phyloP scores from a whole-genome alignment of 2,113 vertebrate genomes.

The Muntiacus muntjak region DNA sequence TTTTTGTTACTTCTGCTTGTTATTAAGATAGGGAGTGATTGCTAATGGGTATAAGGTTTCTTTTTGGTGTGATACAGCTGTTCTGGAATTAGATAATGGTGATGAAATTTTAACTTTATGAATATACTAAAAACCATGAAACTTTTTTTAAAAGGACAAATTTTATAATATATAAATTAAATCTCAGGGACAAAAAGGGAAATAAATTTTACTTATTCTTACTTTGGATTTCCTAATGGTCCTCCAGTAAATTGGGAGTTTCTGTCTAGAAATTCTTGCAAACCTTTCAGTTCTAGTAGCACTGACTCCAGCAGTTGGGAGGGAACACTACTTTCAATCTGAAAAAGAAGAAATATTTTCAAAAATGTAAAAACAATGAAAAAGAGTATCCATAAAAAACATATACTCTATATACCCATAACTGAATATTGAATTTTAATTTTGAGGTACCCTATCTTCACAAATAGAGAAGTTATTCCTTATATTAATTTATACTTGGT shows the following conservation, averaged over 20 bases:
- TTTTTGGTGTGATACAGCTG: background rate
- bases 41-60: background rate
- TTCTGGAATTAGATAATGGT: background rate
- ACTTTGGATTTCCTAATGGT: slow-evolving; percentile 91
- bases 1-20: background rate
- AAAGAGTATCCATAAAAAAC: background rate
- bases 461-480: background rate
- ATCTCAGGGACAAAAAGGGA: background rate
- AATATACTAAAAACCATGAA: background rate
- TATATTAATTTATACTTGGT: background rate
- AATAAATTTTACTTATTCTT: slow-evolving; percentile 51
- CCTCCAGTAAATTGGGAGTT: slow-evolving; percentile 95
- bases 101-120: background rate
- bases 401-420: background rate
- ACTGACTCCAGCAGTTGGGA: slow-evolving; percentile 86
- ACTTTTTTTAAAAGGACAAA: background rate
- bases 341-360: slow-evolving; percentile 27
- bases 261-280: slow-evolving; percentile 94
- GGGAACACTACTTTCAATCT: slow-evolving; percentile 94
- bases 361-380: background rate
- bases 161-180: background rate
- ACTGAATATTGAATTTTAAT: background rate
- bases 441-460: background rate
- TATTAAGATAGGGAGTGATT: background rate
- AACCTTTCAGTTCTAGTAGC: slow-evolving; percentile 88